Evolutionary conservation across 2,797 vertebrate genomes (phyloP).

Genomic region (Cirrhinus molitorella): DNA sequence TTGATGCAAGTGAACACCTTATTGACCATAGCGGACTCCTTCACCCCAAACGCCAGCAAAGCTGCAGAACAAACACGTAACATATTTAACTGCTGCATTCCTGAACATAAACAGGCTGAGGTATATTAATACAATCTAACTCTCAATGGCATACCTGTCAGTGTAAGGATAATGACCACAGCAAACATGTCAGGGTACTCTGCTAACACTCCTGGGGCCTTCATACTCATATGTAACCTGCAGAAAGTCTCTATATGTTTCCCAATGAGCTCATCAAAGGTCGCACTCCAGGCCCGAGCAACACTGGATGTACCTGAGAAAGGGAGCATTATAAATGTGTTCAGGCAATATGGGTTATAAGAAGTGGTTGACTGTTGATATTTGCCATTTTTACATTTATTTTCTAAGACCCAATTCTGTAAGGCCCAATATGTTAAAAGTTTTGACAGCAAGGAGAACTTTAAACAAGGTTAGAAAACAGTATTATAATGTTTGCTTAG

Average conservation of each 20-base stretch:
- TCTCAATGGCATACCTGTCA: slow-evolving; percentile 83
- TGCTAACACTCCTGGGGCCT: slow-evolving; percentile 85
- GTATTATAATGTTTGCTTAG: too few species aligned
- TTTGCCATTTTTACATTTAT: too few species aligned
- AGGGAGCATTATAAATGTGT: neutral
- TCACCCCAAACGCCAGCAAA: slow-evolving; percentile 91
- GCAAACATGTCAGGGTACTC: slow-evolving; percentile 93
- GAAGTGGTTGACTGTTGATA: too few species aligned
- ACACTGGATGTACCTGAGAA: slow-evolving; percentile 92
- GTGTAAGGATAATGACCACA: slow-evolving; percentile 88
- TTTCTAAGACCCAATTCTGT: too few species aligned
- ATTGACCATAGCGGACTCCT: slow-evolving; percentile 95
- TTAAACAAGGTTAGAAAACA: too few species aligned
- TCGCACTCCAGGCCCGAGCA: slow-evolving; percentile 93
- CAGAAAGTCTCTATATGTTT: slow-evolving; percentile 85
- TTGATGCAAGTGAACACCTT: slow-evolving; percentile 96
- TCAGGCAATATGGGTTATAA: neutral
- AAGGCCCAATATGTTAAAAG: too few species aligned
- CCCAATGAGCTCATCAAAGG: slow-evolving; percentile 93
- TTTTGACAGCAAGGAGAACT: too few species aligned
- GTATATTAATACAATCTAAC: neutral
- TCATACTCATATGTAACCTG: slow-evolving; percentile 82
- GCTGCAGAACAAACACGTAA: slow-evolving; percentile 70
- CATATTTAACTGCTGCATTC: neutral
- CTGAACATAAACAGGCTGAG: neutral